Evolutionary conservation across 1,140 invertebrate species (phyloP).

Genomic region (Thalassaphorura encarpata): DNA sequence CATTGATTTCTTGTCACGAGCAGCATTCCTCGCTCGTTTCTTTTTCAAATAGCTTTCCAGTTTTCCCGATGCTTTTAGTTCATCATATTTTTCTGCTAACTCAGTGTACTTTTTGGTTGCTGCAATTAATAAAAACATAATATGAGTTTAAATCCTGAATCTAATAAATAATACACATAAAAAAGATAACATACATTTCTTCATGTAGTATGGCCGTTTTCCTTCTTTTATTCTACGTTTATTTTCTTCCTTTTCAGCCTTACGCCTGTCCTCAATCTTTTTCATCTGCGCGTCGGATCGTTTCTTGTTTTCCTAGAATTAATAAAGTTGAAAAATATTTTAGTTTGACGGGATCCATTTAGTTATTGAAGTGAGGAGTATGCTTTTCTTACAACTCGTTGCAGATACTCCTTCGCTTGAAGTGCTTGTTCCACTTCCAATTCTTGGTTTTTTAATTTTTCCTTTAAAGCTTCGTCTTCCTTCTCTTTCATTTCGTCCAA

Average conservation of each 20-base stretch:
- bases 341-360: conserved; percentile 6
- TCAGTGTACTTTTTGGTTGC: conserved; percentile 55
- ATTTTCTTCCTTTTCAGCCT: conserved; percentile 47
- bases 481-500: conserved; percentile 54
- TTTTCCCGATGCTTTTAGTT: conserved; percentile 57
- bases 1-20: conserved; percentile 36
- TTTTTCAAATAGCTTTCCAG: conserved; percentile 63
- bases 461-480: conserved; percentile 53
- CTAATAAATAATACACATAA: too few species aligned
- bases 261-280: conserved; percentile 50
- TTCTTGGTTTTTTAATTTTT: conserved; percentile 47
- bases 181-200: conserved; percentile 58
- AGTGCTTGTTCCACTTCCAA: conserved; percentile 52
- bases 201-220: conserved; percentile 57
- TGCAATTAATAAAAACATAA: conserved; percentile 35
- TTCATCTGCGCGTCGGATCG: conserved; percentile 39
- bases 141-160: not conserved
- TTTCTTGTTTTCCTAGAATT: conserved; percentile 36
- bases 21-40: conserved; percentile 52
- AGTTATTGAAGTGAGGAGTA: not conserved
- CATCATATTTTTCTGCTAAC: conserved; percentile 59
- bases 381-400: conserved; percentile 48
- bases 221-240: conserved; percentile 51
- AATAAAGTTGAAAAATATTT: conserved; percentile 5
- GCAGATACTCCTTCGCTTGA: conserved; percentile 59